phyloP scores from a whole-genome alignment of 1,140 invertebrate species.

The Spodoptera litura region DNA sequence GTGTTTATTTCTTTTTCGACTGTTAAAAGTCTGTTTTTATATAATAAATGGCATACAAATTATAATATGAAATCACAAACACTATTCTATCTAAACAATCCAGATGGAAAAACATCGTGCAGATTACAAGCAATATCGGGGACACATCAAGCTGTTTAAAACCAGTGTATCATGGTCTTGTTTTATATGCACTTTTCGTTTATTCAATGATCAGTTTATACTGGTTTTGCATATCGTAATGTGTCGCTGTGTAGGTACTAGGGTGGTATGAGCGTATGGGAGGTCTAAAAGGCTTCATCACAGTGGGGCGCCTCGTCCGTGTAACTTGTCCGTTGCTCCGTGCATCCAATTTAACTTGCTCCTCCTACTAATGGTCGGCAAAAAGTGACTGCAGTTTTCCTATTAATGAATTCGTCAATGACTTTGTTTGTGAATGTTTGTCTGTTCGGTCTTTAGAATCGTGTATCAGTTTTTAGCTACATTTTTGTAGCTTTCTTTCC shows the following conservation, averaged over 20 bases:
- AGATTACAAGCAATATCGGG: not conserved
- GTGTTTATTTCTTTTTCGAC: no score
- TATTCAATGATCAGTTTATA: no score
- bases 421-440: not conserved
- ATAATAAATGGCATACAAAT: no score
- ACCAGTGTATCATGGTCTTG: not conserved
- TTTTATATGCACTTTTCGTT: no score
- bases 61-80: not conserved
- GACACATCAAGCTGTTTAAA: no score
- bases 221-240: no score
- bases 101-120: not conserved
- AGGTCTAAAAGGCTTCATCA: constrained; percentile 30
- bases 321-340: not conserved
- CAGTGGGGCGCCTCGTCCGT: not conserved
- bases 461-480: no score
- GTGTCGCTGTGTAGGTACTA: no score
- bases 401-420: not conserved
- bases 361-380: constrained; percentile 6
- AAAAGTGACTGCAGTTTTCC: not conserved
- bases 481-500: no score
- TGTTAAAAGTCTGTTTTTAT: no score
- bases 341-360: constrained; percentile 51
- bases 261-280: not conserved
- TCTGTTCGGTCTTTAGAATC: not conserved
- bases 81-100: not conserved